Evolutionary conservation across 2,888 invertebrate genomes (phyloP).

Genomic region (Morinoia aosen): DNA sequence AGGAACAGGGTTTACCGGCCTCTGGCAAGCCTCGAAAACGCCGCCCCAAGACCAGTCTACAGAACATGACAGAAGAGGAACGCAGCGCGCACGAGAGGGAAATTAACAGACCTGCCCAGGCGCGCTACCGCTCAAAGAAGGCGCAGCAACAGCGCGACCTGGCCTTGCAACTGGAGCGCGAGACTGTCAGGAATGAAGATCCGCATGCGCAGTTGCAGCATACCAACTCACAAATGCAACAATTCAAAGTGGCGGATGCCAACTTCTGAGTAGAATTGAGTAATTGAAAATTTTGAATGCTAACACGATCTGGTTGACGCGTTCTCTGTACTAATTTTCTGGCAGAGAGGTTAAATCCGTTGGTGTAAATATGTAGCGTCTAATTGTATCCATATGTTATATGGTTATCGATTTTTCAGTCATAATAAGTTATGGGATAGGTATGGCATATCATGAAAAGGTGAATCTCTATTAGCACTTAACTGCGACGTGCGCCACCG

Average conservation of each 20-base stretch:
- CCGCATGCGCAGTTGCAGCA: not conserved
- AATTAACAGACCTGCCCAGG: slow-evolving; percentile 27
- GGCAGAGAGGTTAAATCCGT: no score
- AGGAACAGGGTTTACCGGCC: not conserved
- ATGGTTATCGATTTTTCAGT: no score
- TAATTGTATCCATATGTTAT: no score
- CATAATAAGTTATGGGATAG: no score
- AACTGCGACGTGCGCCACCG: no score
- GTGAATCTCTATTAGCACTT: no score
- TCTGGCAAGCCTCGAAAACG: slow-evolving; percentile 12
- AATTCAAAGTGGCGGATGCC: not conserved
- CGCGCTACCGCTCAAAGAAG: slow-evolving; percentile 31
- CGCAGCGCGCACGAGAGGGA: slow-evolving; percentile 26
- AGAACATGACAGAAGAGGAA: slow-evolving; percentile 19
- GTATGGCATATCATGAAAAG: no score
- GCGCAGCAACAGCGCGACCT: slow-evolving; percentile 1
- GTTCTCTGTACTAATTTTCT: no score
- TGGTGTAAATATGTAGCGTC: no score
- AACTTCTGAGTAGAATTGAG: no score
- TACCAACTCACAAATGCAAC: not conserved
- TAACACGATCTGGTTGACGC: no score
- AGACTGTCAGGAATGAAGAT: not conserved
- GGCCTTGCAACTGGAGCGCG: not conserved
- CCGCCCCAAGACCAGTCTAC: not conserved
- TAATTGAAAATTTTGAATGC: no score